Percentiles rank a stretch among this genome's conserved stretches.
Conservation (phyloP, 2,888 invertebrate genomes). For the Drosophila lacicola region DNA sequence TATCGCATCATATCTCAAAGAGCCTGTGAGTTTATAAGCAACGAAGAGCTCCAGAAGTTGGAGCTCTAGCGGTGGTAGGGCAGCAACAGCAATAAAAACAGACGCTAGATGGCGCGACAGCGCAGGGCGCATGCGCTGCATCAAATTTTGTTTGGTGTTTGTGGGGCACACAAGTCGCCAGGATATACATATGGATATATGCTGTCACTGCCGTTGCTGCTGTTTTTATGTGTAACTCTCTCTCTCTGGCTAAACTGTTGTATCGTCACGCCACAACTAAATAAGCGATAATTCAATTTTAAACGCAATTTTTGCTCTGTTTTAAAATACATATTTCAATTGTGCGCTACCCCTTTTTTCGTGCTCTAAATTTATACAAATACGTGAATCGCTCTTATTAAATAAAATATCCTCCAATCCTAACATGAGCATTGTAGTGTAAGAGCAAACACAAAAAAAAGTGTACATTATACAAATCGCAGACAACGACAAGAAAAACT, state of each 20-base stretch:
- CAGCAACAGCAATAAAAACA: not conserved
- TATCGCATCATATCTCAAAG: constrained; percentile 60
- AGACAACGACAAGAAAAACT: constrained; percentile 51
- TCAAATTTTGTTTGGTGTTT: constrained; percentile 8
- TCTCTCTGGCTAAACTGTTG: constrained; percentile 52
- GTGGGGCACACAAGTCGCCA: constrained; percentile 25
- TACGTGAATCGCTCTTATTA: not conserved
- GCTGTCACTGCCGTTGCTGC: constrained; percentile 40
- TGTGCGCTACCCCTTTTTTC: constrained; percentile 5
- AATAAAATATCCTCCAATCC: constrained; percentile 17
- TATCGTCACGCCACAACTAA: constrained; percentile 57
- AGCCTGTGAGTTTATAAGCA: constrained; percentile 62
- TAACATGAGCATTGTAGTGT: constrained; percentile 10
- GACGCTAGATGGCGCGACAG: constrained; percentile 46
- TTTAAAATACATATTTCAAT: constrained; percentile 24
- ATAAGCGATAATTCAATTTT: constrained; percentile 33
- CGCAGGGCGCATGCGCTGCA: constrained; percentile 39
- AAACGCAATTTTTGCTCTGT: constrained; percentile 31
- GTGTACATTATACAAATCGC: constrained; percentile 33
- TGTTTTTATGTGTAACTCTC: constrained; percentile 61
- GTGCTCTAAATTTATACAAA: constrained; percentile 18
- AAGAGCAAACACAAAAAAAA: constrained; percentile 26
- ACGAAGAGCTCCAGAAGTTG: constrained; percentile 57
- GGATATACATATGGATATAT: constrained; percentile 47
- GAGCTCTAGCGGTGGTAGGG: constrained; percentile 34